phyloP scores from a whole-genome alignment of 1,140 invertebrate species.

The Parapsyche elsis region DNA sequence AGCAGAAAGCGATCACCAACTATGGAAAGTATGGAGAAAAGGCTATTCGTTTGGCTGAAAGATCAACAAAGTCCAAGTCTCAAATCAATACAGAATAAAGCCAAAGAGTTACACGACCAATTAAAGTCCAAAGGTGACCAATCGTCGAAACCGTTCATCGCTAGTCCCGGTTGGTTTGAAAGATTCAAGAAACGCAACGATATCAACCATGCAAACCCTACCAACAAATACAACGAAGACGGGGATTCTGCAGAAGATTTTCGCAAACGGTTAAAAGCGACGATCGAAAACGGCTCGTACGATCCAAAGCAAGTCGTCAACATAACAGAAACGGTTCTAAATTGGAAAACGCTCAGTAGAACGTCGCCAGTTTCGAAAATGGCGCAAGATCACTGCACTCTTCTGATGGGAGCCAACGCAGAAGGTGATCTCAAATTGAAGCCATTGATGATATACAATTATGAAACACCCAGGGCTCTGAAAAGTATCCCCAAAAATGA shows the following conservation, averaged over 20 bases:
- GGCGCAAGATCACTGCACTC: conserved; percentile 60
- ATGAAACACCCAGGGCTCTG: conserved; percentile 58
- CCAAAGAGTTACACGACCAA: neutral
- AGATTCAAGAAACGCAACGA: neutral
- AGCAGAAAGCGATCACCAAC: neutral
- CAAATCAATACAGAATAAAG: neutral
- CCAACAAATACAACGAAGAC: neutral
- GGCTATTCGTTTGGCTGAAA: neutral
- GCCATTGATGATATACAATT: conserved; percentile 60
- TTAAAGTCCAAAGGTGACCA: neutral
- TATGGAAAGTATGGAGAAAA: neutral
- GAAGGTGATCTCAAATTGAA: conserved; percentile 61
- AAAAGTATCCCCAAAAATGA: conserved; percentile 58
- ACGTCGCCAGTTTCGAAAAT: conserved; percentile 8
- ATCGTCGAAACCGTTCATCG: neutral
- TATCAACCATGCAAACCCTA: neutral
- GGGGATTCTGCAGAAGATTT: neutral
- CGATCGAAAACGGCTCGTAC: neutral
- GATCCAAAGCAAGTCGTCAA: neutral
- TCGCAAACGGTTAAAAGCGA: neutral
- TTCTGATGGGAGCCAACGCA: conserved; percentile 61
- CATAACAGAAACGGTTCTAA: neutral
- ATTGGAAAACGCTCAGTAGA: neutral
- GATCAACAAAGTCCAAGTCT: neutral
- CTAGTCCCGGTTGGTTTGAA: neutral